Percentiles rank a stretch among this genome's conserved stretches.
Evolutionary conservation across 2,797 vertebrate species (phyloP).

Genomic region (Chloroceryle inda): DNA sequence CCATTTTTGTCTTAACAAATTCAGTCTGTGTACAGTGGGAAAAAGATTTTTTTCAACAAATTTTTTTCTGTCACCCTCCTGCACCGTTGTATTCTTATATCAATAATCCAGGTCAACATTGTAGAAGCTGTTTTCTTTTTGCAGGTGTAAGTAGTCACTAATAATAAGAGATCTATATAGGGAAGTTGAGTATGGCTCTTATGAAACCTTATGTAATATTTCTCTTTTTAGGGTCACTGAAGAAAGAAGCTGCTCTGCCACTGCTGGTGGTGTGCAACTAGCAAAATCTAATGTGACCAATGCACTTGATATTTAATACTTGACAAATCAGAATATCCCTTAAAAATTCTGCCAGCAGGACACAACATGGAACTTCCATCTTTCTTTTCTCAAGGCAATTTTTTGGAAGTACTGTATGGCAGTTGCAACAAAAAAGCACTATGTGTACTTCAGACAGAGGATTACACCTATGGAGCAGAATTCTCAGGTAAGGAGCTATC

Average conservation of each 20-base stretch:
- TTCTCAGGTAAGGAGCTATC: background rate
- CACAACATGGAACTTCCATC: background rate
- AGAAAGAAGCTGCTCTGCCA: background rate
- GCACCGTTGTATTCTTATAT: background rate
- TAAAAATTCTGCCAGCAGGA: background rate
- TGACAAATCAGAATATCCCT: background rate
- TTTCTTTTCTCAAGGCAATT: background rate
- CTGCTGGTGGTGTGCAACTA: background rate
- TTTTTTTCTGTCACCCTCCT: background rate
- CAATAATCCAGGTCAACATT: background rate
- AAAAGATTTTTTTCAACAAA: background rate
- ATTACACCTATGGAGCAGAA: background rate
- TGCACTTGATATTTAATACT: background rate
- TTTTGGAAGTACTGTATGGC: background rate
- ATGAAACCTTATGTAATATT: background rate
- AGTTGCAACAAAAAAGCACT: background rate
- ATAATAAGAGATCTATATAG: too few species aligned
- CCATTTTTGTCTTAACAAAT: background rate
- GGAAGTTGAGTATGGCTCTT: background rate
- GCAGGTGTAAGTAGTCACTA: background rate
- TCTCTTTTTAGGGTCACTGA: background rate
- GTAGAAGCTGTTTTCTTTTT: background rate
- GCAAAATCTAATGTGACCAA: background rate
- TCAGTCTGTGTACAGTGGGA: background rate
- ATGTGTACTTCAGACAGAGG: fast-evolving